Evolutionary conservation across 2,113 vertebrate species (phyloP), one percentile per base, ranked within the genome.

Genomic region (Capreolus pygargus): DNA sequence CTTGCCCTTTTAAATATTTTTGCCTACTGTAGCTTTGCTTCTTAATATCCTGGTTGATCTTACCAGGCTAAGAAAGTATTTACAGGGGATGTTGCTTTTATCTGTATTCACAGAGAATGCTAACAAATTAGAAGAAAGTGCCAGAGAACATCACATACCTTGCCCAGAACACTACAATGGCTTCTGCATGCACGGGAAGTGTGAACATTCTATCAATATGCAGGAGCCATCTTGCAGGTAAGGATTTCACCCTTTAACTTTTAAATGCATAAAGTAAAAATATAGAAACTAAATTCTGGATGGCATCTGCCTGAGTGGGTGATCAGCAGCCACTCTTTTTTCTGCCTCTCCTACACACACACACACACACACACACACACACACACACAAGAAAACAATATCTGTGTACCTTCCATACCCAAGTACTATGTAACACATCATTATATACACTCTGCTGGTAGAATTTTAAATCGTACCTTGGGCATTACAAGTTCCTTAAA

Each of bases 151-250:
- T 94, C 99, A 99, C 98, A 99, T 99, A 96, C 99, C 99, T 86
- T 99, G 99, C 99, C 99, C 99, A 89, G 99, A 99, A 93, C 99
- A 99, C 96, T 99, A 99, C 99, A 99, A 99, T 47, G 99, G 99
- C 98, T 99, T 99, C 99, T 99, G 99, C 97, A 99, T 99, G 98
- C 99, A 99, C 2, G 99, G 99, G 97, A 99, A 99, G 98, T 99
- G 99, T 89, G 99, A 99, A 98, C 99, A 99, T 98, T 99, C 99
- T 93, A 98, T 99, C 88, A 99, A 99, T 90, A 99, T 99, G 99
- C 99, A 99, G 98, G 99, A 99, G 98, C 99, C 99, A 0, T 99
- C 99, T 86, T 99, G 99, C 99, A 99, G 99, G 99, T 99, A 99
- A 98, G 47, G 25, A 61, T 97, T 97, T 45, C 81, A 15, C 78